Percentiles rank a stretch among this genome's conserved stretches.
phyloP scores from a whole-genome alignment of 2,113 vertebrate species.

The Thinocorus orbignyianus region DNA sequence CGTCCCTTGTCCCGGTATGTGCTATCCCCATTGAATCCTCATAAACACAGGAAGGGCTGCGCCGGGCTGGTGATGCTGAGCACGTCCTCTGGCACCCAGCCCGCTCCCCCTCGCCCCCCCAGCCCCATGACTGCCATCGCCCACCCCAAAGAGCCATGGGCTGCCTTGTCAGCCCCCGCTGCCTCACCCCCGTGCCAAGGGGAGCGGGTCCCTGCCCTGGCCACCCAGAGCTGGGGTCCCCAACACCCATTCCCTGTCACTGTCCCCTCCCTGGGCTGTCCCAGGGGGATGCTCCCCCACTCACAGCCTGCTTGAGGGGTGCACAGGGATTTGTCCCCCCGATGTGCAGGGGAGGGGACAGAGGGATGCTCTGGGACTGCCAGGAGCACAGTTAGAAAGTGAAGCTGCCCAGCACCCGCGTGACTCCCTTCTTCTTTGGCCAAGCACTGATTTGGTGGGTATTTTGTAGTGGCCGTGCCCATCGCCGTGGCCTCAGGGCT shows the following conservation, averaged over 20 bases:
- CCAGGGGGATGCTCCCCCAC: not conserved
- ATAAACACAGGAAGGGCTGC: slow-evolving; percentile 48
- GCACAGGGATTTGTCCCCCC: not conserved
- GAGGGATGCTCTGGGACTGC: not conserved
- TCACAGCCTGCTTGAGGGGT: not conserved
- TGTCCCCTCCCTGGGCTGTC: not conserved
- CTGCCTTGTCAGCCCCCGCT: not conserved
- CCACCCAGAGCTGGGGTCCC: fast-evolving
- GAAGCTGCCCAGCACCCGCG: fast-evolving
- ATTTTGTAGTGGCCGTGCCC: not conserved
- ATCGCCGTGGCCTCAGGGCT: not conserved
- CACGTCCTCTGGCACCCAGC: not conserved
- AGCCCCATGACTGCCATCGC: too few species aligned
- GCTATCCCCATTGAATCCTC: not conserved
- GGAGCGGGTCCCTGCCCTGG: not conserved
- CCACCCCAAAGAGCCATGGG: not conserved
- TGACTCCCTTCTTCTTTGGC: fast-evolving
- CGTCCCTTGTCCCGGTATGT: not conserved
- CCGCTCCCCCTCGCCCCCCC: not conserved
- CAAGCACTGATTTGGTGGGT: fast-evolving
- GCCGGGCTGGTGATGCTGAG: not conserved
- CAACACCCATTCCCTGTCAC: fast-evolving
- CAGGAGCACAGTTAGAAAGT: not conserved
- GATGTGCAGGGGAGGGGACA: not conserved
- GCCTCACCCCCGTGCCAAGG: not conserved